phyloP scores from a whole-genome alignment of 2,113 vertebrate species.

The Nothoprocta perdicaria region DNA sequence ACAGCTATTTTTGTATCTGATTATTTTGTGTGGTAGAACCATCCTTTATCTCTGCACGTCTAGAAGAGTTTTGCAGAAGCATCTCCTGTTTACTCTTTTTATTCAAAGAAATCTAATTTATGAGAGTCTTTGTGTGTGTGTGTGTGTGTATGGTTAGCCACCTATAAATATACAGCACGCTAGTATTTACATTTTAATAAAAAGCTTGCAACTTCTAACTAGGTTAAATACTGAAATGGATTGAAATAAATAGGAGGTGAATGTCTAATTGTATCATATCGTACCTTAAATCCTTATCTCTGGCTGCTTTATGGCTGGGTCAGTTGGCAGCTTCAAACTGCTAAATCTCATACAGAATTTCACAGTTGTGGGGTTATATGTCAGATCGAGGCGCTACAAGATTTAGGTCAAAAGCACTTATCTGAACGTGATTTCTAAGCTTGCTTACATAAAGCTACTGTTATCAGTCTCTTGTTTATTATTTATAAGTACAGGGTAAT shows the following conservation, averaged over 20 bases:
- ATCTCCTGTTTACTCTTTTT: conserved; percentile 77
- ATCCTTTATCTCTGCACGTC: conserved; percentile 80
- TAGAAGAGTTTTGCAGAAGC: conserved; percentile 80
- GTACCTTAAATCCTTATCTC: conserved; percentile 82
- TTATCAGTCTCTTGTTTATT: conserved; percentile 78
- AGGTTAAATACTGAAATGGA: conserved; percentile 73
- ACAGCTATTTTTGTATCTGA: conserved; percentile 84
- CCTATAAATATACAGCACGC: conserved; percentile 59
- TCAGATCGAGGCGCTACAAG: conserved; percentile 80
- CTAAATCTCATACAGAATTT: conserved; percentile 83
- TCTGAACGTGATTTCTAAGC: conserved; percentile 83
- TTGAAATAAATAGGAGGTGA: conserved; percentile 79
- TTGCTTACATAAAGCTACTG: conserved; percentile 83
- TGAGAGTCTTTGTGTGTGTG: conserved; percentile 62
- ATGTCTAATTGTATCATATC: conserved; percentile 85
- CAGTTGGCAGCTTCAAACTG: conserved; percentile 82
- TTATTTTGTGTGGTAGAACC: conserved; percentile 82
- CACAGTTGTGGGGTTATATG: conserved; percentile 81
- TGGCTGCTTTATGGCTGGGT: conserved; percentile 80
- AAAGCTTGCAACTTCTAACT: conserved; percentile 73
- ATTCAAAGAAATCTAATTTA: conserved; percentile 79
- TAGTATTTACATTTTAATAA: conserved; percentile 76
- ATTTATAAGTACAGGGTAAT: conserved; percentile 74
- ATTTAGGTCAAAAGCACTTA: conserved; percentile 87
- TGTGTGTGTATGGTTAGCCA: conserved; percentile 53